phyloP scores from a whole-genome alignment of 2,113 vertebrate species.

The Rhineura floridana region DNA sequence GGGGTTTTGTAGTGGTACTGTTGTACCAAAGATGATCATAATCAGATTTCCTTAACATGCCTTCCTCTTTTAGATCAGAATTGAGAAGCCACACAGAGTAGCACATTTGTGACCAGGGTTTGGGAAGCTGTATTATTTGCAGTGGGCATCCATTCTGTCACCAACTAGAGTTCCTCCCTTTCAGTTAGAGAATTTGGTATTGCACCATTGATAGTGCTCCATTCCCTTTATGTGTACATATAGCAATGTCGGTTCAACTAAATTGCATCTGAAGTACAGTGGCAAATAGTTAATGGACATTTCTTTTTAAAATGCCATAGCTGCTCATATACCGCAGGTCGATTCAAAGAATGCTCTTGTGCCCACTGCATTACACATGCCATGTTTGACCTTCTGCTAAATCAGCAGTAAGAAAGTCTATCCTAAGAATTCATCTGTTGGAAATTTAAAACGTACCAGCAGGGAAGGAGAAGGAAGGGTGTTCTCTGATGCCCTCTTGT shows the following conservation, averaged over 20 bases:
- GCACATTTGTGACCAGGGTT: not conserved
- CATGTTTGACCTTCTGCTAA: slow-evolving; percentile 15
- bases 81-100: not conserved
- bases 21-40: slow-evolving; percentile 9
- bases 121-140: not conserved
- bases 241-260: not conserved
- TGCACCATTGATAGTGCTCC: no score
- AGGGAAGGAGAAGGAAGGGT: not conserved
- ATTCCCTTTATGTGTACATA: not conserved
- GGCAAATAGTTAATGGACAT: slow-evolving; percentile 15
- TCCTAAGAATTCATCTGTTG: not conserved
- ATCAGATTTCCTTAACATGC: not conserved
- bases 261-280: not conserved
- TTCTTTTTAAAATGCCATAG: not conserved
- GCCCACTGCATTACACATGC: not conserved
- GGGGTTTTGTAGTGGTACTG: slow-evolving; percentile 1
- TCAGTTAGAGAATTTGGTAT: not conserved
- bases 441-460: not conserved
- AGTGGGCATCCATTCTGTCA: not conserved
- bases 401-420: not conserved
- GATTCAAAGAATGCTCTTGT: not conserved
- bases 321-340: slow-evolving; percentile 9
- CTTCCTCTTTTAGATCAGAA: not conserved
- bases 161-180: not conserved
- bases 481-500: not conserved